Evolutionary conservation across 2,113 vertebrate species (phyloP).

Genomic region (Aplodontia rufa): DNA sequence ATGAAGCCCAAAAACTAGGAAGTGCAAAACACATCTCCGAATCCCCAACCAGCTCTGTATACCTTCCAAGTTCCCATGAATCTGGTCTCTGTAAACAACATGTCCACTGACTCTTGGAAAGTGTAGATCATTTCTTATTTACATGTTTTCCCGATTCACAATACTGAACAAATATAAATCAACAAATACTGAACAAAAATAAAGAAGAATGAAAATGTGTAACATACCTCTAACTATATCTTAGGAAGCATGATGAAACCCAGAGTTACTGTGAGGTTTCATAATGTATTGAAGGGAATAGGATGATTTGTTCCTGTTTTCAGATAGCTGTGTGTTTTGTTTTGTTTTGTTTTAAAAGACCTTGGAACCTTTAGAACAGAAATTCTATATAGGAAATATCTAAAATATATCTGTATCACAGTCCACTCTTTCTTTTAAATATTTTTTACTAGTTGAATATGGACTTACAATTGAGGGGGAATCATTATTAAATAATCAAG

Average conservation of each 20-base stretch:
- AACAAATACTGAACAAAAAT: not conserved
- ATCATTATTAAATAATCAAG: too few relatives aligned
- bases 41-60: not conserved
- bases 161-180: not conserved
- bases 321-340: not conserved
- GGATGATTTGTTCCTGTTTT: conserved; percentile 36
- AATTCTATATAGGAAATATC: not conserved
- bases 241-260: not conserved
- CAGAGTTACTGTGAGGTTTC: not conserved
- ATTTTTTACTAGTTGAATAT: too few relatives aligned
- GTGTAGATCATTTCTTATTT: not conserved
- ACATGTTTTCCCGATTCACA: not conserved
- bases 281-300: not conserved
- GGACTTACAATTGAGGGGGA: too few relatives aligned
- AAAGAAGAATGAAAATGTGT: not conserved
- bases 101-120: not conserved
- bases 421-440: too few relatives aligned
- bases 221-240: not conserved
- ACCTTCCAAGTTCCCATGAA: not conserved
- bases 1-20: not conserved
- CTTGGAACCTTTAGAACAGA: conserved; percentile 3
- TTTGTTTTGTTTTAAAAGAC: too few relatives aligned
- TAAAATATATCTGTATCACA: not conserved
- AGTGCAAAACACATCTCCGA: not conserved
- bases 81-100: not conserved